Base-by-base conservation (phyloP, 2,797 vertebrate species). In the Pseudotriccus pelzelni region DNA sequence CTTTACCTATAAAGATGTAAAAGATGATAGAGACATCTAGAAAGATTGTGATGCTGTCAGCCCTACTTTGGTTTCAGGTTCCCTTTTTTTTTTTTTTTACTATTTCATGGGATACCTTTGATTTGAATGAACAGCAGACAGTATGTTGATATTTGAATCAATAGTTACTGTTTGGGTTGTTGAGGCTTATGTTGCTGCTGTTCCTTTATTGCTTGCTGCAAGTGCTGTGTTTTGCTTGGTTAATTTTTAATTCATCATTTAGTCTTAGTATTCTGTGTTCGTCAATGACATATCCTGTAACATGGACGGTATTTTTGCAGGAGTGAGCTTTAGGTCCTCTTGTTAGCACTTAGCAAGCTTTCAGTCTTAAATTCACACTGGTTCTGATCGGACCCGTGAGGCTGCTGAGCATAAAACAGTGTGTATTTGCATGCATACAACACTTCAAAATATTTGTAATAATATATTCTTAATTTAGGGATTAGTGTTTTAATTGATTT, bases 341-440 rank as follows among this genome's bases (percentile, higher is more conserved):
- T 63, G 39, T 22, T 50, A 13, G 36, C 41, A 66, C 32, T 23
- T 41, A 18, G 14, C 7, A 22, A 56, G 32, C 34, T 79, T 89
- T 68, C 1, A 1, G 32, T 82, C 7, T 37, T 64, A n/a, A 23
- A 12, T 6, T 49, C 6, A 3, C 6, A 8, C 46, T 46, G 1
- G 1, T 34, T 62, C 55, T 59, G 11, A 11, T 67, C 63, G 56
- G 32, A 37, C 12, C 12, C 17, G 5, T 58, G 12, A 27, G 10
- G 41, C 60, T 72, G 25, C 18, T 28, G 15, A 25, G 32, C 6
- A 5, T 58, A 20, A 74, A 66, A 23, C 14, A 2, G 4, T 37
- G 18, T 49, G n/a, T 43, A 22, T 53, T 10, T 21, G 22, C 58
- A 24, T 47, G 18, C 5, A 14, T 53, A 11, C 36, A 89, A 72